Evolutionary conservation across 1,140 invertebrate genomes (phyloP).

Genomic region (Saxidomus purpurata): DNA sequence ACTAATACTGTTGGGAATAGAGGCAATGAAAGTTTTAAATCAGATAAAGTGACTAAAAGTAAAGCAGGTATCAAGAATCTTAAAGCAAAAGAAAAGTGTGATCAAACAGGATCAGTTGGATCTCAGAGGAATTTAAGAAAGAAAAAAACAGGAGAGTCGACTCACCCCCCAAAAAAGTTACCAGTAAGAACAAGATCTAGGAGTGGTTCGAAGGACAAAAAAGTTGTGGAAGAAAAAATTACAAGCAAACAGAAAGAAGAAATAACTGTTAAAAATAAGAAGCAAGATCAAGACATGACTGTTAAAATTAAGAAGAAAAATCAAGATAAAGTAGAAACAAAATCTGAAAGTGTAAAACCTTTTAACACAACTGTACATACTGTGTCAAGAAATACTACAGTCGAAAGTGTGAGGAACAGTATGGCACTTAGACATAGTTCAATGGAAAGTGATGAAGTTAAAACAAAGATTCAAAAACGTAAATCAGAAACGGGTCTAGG

Average conservation of each 20-base stretch:
- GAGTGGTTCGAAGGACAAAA: constrained; percentile 38
- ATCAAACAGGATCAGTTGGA: background rate
- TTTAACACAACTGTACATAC: background rate
- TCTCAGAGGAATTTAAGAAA: background rate
- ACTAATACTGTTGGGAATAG: background rate
- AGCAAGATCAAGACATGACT: background rate
- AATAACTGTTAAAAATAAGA: background rate
- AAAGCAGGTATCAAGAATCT: background rate
- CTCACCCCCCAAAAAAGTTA: background rate
- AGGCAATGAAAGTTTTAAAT: background rate
- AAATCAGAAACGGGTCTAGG: background rate
- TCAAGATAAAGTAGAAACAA: background rate
- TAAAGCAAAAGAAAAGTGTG: background rate
- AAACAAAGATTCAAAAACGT: background rate
- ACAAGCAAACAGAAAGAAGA: background rate
- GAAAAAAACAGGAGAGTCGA: background rate
- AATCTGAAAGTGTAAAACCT: background rate
- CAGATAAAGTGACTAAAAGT: background rate
- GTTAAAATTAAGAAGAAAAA: background rate
- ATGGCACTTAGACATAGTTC: background rate
- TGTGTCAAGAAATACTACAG: background rate
- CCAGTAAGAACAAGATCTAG: background rate
- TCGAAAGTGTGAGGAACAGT: background rate
- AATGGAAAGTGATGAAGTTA: background rate
- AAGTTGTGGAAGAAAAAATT: background rate